A percentile compares a stretch with the other conserved stretches of the same genome.
Evolutionary conservation across 2,113 vertebrate species (phyloP).

Genomic region (Romanogobio albipinnatus): DNA sequence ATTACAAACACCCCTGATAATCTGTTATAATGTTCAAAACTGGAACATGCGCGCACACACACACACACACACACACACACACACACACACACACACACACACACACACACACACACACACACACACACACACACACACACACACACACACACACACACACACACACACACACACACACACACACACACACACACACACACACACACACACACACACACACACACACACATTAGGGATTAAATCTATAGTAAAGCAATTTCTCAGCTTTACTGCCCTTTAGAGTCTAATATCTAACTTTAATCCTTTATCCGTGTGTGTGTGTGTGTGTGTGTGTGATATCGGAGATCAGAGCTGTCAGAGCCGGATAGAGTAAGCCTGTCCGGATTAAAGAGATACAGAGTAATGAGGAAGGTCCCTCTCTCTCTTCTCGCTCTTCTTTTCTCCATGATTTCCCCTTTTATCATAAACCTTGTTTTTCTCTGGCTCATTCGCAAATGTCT

Average conservation of each 20-base stretch:
- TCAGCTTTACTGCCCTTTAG: slow-evolving; percentile 16
- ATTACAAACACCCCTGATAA: slow-evolving; percentile 16
- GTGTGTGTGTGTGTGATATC: neutral
- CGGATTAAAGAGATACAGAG: slow-evolving; percentile 48
- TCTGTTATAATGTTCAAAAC: slow-evolving; percentile 9
- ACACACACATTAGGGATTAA: slow-evolving; percentile 5
- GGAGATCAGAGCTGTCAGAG: neutral
- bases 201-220: neutral
- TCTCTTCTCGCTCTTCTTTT: slow-evolving; percentile 16
- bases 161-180: neutral
- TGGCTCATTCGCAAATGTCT: neutral
- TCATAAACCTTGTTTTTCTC: neutral
- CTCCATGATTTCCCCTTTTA: neutral
- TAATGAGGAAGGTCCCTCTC: slow-evolving; percentile 34
- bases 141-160: neutral
- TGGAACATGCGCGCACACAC: neutral
- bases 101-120: neutral
- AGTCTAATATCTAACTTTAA: slow-evolving; percentile 16
- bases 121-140: neutral
- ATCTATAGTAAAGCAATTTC: slow-evolving; percentile 21
- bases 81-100: neutral
- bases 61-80: neutral
- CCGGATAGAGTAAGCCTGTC: slow-evolving; percentile 40
- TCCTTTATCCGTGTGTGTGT: slow-evolving; percentile 29
- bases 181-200: neutral